These are phyloP conservation scores for Hyles vespertilio DNA, from an alignment of 1,140 invertebrate genomes.

Conservation along the genomic window DNA sequence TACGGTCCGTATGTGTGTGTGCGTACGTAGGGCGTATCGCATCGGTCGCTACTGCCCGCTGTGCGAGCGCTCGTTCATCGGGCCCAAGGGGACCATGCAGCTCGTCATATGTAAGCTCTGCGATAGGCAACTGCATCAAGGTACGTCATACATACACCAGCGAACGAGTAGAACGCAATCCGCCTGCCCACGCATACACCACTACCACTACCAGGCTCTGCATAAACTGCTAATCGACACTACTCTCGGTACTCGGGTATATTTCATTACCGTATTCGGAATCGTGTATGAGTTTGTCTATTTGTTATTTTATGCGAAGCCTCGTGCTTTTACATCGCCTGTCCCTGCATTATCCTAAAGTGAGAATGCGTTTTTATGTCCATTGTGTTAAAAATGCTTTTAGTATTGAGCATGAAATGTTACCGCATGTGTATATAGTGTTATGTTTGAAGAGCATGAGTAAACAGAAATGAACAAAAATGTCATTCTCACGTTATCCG, in stretches of 20 bases:
- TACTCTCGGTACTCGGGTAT: too few relatives aligned
- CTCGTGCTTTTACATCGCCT: not conserved
- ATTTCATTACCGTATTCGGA: too few relatives aligned
- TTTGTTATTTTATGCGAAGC: slow-evolving; percentile 5
- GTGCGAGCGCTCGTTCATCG: slow-evolving; percentile 75
- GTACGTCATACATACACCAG: slow-evolving; percentile 53
- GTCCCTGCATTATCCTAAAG: slow-evolving; percentile 9
- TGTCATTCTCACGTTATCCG: slow-evolving; percentile 21
- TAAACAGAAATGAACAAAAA: slow-evolving; percentile 8
- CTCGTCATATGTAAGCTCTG: slow-evolving; percentile 76
- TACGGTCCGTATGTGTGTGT: slow-evolving; percentile 63
- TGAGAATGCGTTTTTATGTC: slow-evolving; percentile 16
- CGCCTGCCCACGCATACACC: slow-evolving; percentile 25
- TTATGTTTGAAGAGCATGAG: not conserved
- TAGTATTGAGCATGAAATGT: slow-evolving; percentile 10
- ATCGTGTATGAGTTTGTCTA: too few relatives aligned
- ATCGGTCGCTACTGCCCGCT: slow-evolving; percentile 76
- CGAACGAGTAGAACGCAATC: slow-evolving; percentile 32
- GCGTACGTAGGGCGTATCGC: slow-evolving; percentile 71
- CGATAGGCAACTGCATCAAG: slow-evolving; percentile 75
- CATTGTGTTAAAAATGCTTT: slow-evolving; percentile 14
- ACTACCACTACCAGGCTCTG: not conserved
- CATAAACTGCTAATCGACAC: not conserved
- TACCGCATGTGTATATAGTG: slow-evolving; percentile 9
- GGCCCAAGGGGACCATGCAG: slow-evolving; percentile 75